phyloP scores from a whole-genome alignment of 1,140 invertebrate species.

The Drosophila ananassae region DNA sequence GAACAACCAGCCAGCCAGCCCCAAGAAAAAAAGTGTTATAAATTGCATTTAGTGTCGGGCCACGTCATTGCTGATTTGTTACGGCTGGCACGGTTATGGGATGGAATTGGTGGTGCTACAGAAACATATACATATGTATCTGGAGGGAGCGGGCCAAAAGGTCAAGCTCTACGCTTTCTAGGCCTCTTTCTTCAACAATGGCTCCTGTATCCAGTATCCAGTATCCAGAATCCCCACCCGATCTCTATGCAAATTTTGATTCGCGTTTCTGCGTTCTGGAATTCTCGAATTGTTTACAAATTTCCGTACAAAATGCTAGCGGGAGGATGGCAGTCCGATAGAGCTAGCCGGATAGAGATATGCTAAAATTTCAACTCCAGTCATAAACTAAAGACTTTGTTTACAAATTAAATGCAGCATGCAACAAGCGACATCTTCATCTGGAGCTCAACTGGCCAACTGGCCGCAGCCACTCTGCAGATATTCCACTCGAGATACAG shows the following conservation, averaged over 20 bases:
- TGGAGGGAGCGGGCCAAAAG: constrained; percentile 42
- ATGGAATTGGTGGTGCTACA: neutral
- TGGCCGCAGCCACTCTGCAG: constrained; percentile 12
- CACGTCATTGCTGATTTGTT: constrained; percentile 80
- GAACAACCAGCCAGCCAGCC: neutral
- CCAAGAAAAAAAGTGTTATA: constrained; percentile 68
- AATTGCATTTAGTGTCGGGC: constrained; percentile 78
- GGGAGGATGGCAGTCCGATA: constrained; percentile 23
- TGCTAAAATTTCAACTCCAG: constrained; percentile 78
- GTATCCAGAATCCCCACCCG: no score
- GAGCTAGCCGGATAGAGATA: constrained; percentile 40
- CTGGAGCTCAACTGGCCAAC: constrained; percentile 1
- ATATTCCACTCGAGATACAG: constrained; percentile 41
- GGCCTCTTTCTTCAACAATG: constrained; percentile 34
- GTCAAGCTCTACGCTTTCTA: constrained; percentile 39
- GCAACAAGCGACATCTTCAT: constrained; percentile 79
- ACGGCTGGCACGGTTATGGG: constrained; percentile 54
- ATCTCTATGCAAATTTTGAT: constrained; percentile 61
- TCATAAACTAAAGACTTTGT: constrained; percentile 83
- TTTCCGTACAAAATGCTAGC: constrained; percentile 67
- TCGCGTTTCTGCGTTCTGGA: constrained; percentile 49
- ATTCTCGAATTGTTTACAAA: constrained; percentile 77
- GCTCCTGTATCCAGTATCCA: constrained; percentile 6
- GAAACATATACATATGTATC: neutral
- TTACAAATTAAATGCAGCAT: constrained; percentile 83